Evolutionary conservation across 2,113 vertebrate genomes (phyloP).

Genomic region (Tyto alba): DNA sequence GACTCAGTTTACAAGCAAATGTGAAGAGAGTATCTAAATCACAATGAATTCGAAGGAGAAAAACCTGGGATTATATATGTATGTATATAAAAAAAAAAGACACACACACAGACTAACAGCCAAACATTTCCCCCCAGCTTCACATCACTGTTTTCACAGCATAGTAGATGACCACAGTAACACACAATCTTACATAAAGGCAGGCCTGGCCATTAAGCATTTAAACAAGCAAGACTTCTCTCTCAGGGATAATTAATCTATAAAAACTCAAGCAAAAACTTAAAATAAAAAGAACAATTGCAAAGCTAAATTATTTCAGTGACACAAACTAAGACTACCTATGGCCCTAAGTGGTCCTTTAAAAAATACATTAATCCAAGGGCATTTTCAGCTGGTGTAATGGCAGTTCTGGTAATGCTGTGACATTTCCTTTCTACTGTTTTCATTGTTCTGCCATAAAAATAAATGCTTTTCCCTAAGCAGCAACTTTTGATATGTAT

Average conservation of each 20-base stretch:
- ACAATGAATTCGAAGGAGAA: neutral
- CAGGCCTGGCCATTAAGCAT: neutral
- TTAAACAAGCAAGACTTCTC: neutral
- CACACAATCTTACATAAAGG: neutral
- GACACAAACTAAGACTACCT: neutral
- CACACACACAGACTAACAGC: neutral
- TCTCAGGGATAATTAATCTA: neutral
- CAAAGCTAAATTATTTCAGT: neutral
- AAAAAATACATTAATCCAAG: neutral
- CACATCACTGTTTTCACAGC: neutral
- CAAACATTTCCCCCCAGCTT: neutral
- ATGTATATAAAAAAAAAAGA: neutral
- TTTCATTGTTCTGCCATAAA: neutral
- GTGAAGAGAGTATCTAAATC: neutral
- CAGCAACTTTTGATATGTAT: neutral
- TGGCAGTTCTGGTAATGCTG: neutral
- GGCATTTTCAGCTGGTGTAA: neutral
- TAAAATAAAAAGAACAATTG: neutral
- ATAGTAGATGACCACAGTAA: accelerated
- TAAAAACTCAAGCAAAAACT: neutral
- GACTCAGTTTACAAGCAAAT: neutral
- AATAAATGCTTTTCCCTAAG: neutral
- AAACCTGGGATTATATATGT: neutral
- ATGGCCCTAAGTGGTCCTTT: neutral
- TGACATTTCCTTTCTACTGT: neutral